A percentile compares a stretch with the other conserved stretches of the same genome.
Evolutionary conservation across 2,888 invertebrate species (phyloP).

Genomic region (Idaea biselata): DNA sequence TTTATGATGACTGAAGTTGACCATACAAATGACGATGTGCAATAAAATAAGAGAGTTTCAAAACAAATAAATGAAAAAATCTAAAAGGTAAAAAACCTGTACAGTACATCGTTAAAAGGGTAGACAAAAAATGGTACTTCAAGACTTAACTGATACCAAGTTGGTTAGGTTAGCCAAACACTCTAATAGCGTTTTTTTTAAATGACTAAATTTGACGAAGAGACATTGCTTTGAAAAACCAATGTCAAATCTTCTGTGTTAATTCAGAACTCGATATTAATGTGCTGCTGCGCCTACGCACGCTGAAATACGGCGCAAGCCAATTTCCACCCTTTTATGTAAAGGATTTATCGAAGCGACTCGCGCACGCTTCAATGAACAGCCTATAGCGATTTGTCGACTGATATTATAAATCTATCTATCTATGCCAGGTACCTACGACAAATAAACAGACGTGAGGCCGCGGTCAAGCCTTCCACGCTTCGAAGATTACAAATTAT

Average conservation of each 20-base stretch:
- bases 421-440: constrained; percentile 52
- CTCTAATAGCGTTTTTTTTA: no score
- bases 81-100: no score
- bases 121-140: no score
- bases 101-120: no score
- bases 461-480: constrained; percentile 39
- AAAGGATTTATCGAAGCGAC: constrained; percentile 68
- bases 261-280: constrained; percentile 69
- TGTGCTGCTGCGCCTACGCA: constrained; percentile 67
- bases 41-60: no score
- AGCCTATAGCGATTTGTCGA: constrained; percentile 52
- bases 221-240: constrained; percentile 22
- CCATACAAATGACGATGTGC: no score
- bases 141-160: no score
- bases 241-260: constrained; percentile 72
- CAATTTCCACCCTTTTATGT: constrained; percentile 72
- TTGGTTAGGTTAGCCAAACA: no score
- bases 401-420: constrained; percentile 63
- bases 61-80: no score
- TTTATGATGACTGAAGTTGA: no score
- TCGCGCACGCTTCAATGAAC: constrained; percentile 60
- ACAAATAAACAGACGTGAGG: constrained; percentile 46
- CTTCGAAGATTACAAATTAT: constrained; percentile 49
- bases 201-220: no score
- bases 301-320: constrained; percentile 69